A percentile compares a stretch with the other conserved stretches of the same genome.
Evolutionary conservation across 1,140 invertebrate genomes (phyloP).

Genomic region (Helicoverpa armigera): DNA sequence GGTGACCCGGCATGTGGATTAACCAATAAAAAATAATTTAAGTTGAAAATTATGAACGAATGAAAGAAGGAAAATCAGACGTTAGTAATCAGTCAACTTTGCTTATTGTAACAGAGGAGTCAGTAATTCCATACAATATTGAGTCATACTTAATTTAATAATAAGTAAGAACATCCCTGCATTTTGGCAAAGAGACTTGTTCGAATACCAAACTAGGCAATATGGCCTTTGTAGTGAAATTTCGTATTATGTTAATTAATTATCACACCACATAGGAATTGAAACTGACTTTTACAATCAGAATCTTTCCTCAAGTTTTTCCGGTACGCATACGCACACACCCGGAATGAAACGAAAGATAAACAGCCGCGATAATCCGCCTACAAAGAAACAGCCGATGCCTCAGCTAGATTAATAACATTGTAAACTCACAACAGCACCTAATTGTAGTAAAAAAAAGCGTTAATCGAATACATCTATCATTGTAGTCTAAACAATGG

Average conservation of each 20-base stretch:
- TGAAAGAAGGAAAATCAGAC: too few species aligned
- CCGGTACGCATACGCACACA: constrained; percentile 3
- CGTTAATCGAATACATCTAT: constrained; percentile 32
- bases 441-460: not conserved
- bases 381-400: constrained; percentile 31
- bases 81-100: too few species aligned
- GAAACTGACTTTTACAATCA: not conserved
- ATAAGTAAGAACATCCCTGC: too few species aligned
- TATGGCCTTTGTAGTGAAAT: too few species aligned
- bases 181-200: not conserved
- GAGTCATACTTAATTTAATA: too few species aligned
- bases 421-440: constrained; percentile 13
- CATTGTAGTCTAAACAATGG: constrained; percentile 38
- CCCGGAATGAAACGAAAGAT: constrained; percentile 41
- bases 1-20: too few species aligned
- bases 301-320: constrained; percentile 29
- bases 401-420: constrained; percentile 29
- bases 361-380: constrained; percentile 16
- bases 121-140: too few species aligned
- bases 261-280: not conserved
- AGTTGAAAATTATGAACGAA: too few species aligned
- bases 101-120: too few species aligned
- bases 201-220: too few species aligned
- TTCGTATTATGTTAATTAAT: not conserved
- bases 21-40: too few species aligned